A percentile compares a stretch with the other conserved stretches of the same genome.
Conservation (phyloP, 2,797 vertebrate genomes). For the Halcyon badia region DNA sequence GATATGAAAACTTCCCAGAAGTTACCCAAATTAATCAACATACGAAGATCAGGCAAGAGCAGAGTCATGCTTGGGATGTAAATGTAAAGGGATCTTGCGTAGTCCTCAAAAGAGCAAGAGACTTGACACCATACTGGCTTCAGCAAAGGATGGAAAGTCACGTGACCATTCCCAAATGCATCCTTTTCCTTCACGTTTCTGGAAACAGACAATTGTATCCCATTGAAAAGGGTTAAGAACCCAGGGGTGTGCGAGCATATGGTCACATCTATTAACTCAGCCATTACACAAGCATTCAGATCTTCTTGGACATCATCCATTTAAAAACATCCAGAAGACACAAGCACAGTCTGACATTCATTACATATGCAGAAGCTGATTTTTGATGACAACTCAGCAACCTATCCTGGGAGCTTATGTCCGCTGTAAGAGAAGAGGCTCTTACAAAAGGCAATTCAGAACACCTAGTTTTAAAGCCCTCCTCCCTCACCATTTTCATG, state of each 20-base stretch:
- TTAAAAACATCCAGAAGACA: neutral
- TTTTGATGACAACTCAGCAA: neutral
- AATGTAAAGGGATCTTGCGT: neutral
- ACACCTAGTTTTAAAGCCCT: fast-evolving
- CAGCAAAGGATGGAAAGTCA: neutral
- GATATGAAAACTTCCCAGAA: neutral
- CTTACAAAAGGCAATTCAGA: neutral
- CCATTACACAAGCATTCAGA: neutral
- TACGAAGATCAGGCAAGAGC: neutral
- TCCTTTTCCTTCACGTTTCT: neutral
- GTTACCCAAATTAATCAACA: neutral
- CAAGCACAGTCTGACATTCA: neutral
- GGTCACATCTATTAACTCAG: neutral
- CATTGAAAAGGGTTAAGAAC: neutral
- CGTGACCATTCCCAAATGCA: fast-evolving
- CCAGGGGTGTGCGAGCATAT: neutral
- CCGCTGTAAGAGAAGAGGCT: neutral
- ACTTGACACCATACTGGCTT: neutral
- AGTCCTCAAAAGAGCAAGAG: neutral
- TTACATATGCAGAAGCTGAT: neutral
- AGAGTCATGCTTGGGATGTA: neutral
- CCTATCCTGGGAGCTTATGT: fast-evolving
- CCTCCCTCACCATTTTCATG: neutral
- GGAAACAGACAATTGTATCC: neutral
- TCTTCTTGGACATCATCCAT: neutral